phyloP scores from a whole-genome alignment of 2,113 vertebrate species.

The Notarius quadriscutis region DNA sequence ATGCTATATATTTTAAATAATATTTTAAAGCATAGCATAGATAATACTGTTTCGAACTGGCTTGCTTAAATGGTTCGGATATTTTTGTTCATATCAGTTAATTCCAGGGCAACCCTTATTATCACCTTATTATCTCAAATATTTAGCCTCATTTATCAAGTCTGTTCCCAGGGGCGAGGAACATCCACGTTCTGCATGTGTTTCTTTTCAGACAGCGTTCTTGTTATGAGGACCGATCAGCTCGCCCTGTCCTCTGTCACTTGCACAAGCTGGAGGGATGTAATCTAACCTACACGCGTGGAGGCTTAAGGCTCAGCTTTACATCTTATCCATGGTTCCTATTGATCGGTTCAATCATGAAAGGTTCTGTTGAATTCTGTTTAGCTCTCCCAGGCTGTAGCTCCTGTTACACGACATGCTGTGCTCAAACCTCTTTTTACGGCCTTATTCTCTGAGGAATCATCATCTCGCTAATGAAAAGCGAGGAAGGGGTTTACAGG shows the following conservation, averaged over 20 bases:
- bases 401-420: neutral
- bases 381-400: neutral
- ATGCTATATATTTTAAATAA: too few relatives aligned
- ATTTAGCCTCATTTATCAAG: neutral
- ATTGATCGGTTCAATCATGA: constrained; percentile 33
- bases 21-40: too few relatives aligned
- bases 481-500: constrained; percentile 33
- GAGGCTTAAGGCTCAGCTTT: neutral
- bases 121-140: neutral
- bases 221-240: neutral
- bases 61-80: neutral
- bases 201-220: neutral
- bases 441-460: constrained; percentile 19
- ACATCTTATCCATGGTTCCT: neutral
- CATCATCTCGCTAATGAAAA: constrained; percentile 51
- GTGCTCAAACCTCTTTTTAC: neutral
- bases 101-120: neutral
- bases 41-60: neutral
- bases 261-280: neutral
- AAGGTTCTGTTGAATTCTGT: neutral
- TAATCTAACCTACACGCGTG: neutral
- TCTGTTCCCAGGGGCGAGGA: neutral
- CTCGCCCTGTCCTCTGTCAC: neutral
- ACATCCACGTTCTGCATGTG: neutral
- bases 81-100: neutral